phyloP scores from a whole-genome alignment of 2,888 invertebrate genomes.

The Stenurella melanura region DNA sequence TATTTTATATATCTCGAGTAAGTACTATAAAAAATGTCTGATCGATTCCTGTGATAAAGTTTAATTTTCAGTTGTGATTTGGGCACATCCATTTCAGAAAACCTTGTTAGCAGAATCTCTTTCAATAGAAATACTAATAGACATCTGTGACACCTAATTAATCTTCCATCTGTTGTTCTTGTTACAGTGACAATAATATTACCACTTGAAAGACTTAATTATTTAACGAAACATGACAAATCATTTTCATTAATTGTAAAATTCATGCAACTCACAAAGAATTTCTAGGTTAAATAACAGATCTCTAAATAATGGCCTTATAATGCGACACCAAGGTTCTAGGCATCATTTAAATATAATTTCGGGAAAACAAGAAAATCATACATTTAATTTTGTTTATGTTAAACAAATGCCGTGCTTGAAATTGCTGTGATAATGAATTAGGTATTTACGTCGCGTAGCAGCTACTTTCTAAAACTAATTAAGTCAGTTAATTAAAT shows the following conservation, averaged over 20 bases:
- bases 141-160: not conserved
- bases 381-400: not conserved
- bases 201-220: not conserved
- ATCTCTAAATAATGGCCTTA: not conserved
- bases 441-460: not conserved
- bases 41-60: too few species aligned
- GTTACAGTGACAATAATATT: not conserved
- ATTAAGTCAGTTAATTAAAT: not conserved
- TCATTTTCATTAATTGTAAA: not conserved
- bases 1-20: too few species aligned
- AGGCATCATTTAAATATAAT: not conserved
- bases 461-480: not conserved
- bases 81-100: too few species aligned
- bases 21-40: too few species aligned
- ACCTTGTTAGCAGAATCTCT: not conserved
- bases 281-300: slow-evolving; percentile 1
- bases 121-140: not conserved
- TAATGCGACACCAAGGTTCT: not conserved
- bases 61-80: too few species aligned
- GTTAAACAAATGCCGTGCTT: not conserved
- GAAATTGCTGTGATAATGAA: not conserved
- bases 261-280: not conserved
- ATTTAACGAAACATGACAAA: not conserved
- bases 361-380: not conserved
- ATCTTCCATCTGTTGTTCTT: too few species aligned